Evolutionary conservation across 2,113 vertebrate genomes (phyloP), one percentile per base, ranked within the genome.

Genomic region (Nothocercus julius): DNA sequence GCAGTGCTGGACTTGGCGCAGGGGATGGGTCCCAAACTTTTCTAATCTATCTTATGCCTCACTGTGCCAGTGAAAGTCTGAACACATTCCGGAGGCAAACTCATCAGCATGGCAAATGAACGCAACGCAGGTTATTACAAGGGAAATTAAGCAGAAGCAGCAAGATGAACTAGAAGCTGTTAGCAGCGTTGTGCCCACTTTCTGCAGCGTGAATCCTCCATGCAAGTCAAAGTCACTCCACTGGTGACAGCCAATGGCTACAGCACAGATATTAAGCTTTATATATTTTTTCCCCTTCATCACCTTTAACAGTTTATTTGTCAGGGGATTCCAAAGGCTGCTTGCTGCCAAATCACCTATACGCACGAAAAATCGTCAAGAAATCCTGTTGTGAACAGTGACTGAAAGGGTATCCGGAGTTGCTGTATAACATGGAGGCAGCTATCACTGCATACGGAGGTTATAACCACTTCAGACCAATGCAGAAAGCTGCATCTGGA

Each of bases 191-290:
- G n/a, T 8, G n/a, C 18, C 49, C 45, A 51, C 19, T 49, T 34
- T 68, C 19, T 70, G 0, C 13, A 28, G 40, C 13, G 34, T n/a
- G 12, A 49, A 42, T 11, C 24, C 20, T 22, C 42, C 2, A 0
- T 38, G 51, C 83, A 44, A 84, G 38, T 7, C 44, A 38, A 21
- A 25, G 62, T 25, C 54, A 12, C 19, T 82, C 47, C 59, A 78
- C 42, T 2, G 2, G 32, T 28, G 13, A 68, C 36, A 53, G 28
- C 7, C 47, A 67, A 20, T 7, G 22, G 25, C 30, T 64, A n/a
- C 13, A 56, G 30, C 27, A 70, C 67, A 54, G 24, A 34, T n/a
- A 11, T 3, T 16, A 27, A 34, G 11, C 5, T 49, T 49, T 54
- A 51, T 12, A 20, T 64, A 64, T 40, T 72, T 70, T 70, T 70